Base-by-base conservation (phyloP, 2,888 invertebrate genomes). In the Blastobasis adustella region DNA sequence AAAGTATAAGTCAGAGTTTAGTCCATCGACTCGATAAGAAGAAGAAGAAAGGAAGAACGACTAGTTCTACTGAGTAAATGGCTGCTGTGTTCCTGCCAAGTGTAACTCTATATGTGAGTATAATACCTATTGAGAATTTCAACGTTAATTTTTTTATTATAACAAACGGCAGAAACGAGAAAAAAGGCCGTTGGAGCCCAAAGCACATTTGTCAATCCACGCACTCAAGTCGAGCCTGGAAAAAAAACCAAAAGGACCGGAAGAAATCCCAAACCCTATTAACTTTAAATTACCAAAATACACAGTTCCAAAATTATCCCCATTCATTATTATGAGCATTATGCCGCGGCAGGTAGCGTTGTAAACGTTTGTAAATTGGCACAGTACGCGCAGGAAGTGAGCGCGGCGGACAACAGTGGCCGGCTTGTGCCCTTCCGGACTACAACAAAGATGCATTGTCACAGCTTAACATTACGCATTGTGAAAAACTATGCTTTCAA, bases 371-470 rank as follows among this genome's bases (percentile, higher is more conserved):
- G 6, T 38, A 39, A 23, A 23, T 23, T 23, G 37, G 10, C 10
- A 6, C 47, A 10, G 42, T 41, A 37, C 46, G n/a, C 46, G 38
- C 46, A 46, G 71, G 69, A 71, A 67, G 65, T 59, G 55, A 64
- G 67, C 63, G 62, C 57, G 58, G 9, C 46, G 37, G 10, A 46
- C 40, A 42, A 43, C 49, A 40, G 37, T 51, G 47, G 48, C 49
- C 46, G 51, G 52, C 55, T 55, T 51, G 60, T 62, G 74, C 77
- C 77, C 78, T 76, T 74, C 77, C 74, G 76, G 70, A 61, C 63
- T 62, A 59, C 36, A n/a, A 47, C 53, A 59, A 63, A 63, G 50
- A 48, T 23, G 55, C 46, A 60, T 66, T 66, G 44, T 53, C 39
- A 55, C 49, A 52, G 52, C 50, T 52, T 42, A 41, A 51, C 51